These are phyloP conservation scores for Ardeotis arabs DNA, from an alignment of 2,113 vertebrate species.

Conservation along the genomic window DNA sequence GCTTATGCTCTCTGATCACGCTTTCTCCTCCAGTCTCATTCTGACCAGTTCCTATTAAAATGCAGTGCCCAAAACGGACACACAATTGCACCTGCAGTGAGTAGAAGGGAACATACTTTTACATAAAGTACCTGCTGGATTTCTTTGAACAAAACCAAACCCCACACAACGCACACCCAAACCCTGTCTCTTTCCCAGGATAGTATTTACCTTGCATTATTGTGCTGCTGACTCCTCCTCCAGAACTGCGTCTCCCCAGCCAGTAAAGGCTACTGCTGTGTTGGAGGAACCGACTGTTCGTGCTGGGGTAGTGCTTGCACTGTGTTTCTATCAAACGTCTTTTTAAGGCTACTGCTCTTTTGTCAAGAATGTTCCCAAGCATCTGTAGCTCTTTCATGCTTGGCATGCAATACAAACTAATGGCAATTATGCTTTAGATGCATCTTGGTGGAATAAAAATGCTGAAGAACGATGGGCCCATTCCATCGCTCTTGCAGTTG, in stretches of 20 bases:
- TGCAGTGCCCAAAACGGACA: background rate
- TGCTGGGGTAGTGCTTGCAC: background rate
- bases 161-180: background rate
- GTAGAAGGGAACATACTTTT: background rate
- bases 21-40: background rate
- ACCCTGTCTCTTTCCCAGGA: background rate
- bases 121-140: background rate
- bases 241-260: rapidly evolving
- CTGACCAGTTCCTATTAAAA: background rate
- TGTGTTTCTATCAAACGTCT: background rate
- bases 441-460: background rate
- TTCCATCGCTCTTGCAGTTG: no score
- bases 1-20: rapidly evolving
- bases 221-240: background rate
- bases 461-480: background rate
- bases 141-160: background rate
- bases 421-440: rapidly evolving
- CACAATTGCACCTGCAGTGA: rapidly evolving
- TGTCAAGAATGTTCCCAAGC: background rate
- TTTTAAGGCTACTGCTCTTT: background rate
- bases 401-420: background rate
- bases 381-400: background rate
- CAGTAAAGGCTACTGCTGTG: background rate
- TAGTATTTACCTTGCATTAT: background rate
- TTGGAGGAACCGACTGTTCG: background rate